These are phyloP conservation scores for Clistopyga incitator DNA, from an alignment of 2,888 invertebrate genomes.

Conservation along the genomic window DNA sequence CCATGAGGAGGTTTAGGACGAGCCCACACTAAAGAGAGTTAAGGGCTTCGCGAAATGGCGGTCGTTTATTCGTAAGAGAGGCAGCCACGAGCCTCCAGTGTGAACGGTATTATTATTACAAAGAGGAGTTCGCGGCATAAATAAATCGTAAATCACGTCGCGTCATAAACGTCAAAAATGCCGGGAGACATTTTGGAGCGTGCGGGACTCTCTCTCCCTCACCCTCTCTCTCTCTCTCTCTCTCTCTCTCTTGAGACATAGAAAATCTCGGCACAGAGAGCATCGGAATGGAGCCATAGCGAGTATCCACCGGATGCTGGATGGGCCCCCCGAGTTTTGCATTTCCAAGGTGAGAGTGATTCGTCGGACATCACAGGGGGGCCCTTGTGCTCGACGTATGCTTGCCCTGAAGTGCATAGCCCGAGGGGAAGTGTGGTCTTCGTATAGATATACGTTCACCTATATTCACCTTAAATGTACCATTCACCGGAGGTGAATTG, in stretches of 20 bases:
- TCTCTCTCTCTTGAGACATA: too few relatives aligned
- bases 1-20: conserved; percentile 56
- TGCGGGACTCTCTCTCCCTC: conserved; percentile 63
- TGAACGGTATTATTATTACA: conserved; percentile 79
- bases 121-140: conserved; percentile 81
- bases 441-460: conserved; percentile 4
- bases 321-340: conserved; percentile 51
- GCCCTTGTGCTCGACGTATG: conserved; percentile 52
- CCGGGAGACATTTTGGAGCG: conserved; percentile 79
- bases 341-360: conserved; percentile 58
- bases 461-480: conserved; percentile 49
- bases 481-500: conserved; percentile 59
- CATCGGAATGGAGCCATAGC: conserved; percentile 58
- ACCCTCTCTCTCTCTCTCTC: too few relatives aligned
- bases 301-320: conserved; percentile 38
- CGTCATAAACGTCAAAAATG: conserved; percentile 81
- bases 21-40: conserved; percentile 76
- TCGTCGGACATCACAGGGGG: conserved; percentile 44
- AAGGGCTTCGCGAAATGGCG: conserved; percentile 79
- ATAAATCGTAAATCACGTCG: conserved; percentile 82
- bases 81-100: conserved; percentile 72
- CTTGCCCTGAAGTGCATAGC: conserved; percentile 35
- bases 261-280: conserved; percentile 17
- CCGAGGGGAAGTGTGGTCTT: conserved; percentile 37
- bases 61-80: conserved; percentile 81